Base-by-base conservation (phyloP, 2,113 vertebrate species). In the Mormyrus iriodes region DNA sequence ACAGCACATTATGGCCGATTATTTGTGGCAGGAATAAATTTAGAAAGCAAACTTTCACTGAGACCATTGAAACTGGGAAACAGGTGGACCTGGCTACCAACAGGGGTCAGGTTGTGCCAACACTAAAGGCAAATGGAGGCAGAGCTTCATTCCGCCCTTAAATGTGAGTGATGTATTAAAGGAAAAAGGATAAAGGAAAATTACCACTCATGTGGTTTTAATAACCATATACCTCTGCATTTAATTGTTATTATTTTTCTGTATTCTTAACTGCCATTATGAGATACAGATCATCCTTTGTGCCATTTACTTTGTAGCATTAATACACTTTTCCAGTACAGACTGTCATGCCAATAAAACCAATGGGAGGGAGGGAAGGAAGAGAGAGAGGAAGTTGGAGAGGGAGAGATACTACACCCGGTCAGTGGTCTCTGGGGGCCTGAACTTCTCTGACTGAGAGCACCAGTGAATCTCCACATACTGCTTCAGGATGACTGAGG, bases 401-500 rank as follows among this genome's bases (percentile, higher is more conserved):
- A 88, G 52, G 17, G 2, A 4, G 1, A n/a, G 21, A 49, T 21
- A 19, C 27, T 94, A 95, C 92, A 99, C 98, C 96, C 97, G 96
- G 93, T 99, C 98, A 5, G 98, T 97, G 10, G 98, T 99, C 95
- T 99, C 98, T 65, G 98, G 98, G 91, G 98, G 97, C 88, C 98
- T 95, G 90, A 99, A 99, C 90, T 99, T 99, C 87, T 99, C 98
- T 0, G 98, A 99, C n/a, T 98, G 98, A 79, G 98, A 96, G 91
- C 97, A 99, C 98, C 98, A 99, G 93, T 99, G 98, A 90, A 98
- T 99, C 92, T 99, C 98, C 94, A 99, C 98, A 93, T 99, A 99
- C 89, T 99, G 98, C 83, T 99, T 99, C 92, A 99, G 94, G 91
- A 99, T 98, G 91, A 99, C 98, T 0, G 98, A 99, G 0, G 98